These are phyloP conservation scores for Kryptolebias marmoratus DNA, from an alignment of 2,113 vertebrate genomes.

Conservation along the genomic window DNA sequence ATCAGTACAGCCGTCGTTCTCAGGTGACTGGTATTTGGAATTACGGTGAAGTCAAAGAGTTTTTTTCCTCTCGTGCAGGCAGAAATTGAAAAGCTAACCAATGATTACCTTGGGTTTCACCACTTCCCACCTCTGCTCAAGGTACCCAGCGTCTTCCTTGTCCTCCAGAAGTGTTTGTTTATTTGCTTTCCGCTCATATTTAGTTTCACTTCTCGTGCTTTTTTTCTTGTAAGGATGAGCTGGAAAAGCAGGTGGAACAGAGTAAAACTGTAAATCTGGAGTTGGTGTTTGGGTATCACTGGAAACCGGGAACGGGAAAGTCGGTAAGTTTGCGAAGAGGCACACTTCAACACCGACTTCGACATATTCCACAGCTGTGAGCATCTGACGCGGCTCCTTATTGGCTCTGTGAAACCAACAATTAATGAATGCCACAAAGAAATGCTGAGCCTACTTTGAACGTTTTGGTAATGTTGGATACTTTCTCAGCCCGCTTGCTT, in stretches of 20 bases:
- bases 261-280: conserved; percentile 92
- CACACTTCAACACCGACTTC: conserved; percentile 5
- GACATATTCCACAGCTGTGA: conserved; percentile 27
- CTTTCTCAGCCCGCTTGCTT: conserved; percentile 25
- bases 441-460: conserved; percentile 14
- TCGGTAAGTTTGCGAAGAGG: conserved; percentile 80
- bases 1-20: conserved; percentile 5
- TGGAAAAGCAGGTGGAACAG: conserved; percentile 83
- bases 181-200: background rate
- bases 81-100: conserved; percentile 93
- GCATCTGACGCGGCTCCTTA: conserved; percentile 10
- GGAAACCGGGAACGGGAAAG: conserved; percentile 89
- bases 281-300: conserved; percentile 96
- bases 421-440: conserved; percentile 27
- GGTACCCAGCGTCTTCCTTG: conserved; percentile 64
- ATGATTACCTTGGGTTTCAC: conserved; percentile 93
- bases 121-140: conserved; percentile 96
- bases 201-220: background rate
- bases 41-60: conserved; percentile 4
- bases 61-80: conserved; percentile 78
- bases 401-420: conserved; percentile 12
- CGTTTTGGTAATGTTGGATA: conserved; percentile 10
- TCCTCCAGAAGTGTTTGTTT: background rate
- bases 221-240: conserved; percentile 80
- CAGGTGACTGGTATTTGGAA: conserved; percentile 5